These are phyloP conservation scores for Papilio glaucus DNA, from an alignment of 1,140 invertebrate genomes.

Conservation along the genomic window DNA sequence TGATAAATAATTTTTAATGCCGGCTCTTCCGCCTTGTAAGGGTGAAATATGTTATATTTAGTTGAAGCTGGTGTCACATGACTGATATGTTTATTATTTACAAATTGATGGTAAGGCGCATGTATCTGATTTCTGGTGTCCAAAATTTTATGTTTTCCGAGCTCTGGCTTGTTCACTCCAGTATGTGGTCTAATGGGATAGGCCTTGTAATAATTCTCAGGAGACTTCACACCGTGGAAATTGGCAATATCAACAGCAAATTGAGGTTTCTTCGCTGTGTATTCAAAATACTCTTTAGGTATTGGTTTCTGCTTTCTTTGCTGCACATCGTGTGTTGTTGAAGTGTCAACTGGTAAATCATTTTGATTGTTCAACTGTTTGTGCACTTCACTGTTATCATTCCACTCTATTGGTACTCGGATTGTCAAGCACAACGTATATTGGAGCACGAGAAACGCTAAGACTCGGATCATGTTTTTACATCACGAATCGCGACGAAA, in stretches of 20 bases:
- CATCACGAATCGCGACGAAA: constrained; percentile 65
- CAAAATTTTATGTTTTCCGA: constrained; percentile 65
- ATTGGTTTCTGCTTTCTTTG: constrained; percentile 43
- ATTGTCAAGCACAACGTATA: constrained; percentile 66
- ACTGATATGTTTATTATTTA: constrained; percentile 47
- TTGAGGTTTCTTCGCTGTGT: constrained; percentile 70
- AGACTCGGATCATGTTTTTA: constrained; percentile 58
- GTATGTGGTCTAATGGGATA: constrained; percentile 64
- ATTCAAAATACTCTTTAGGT: constrained; percentile 69
- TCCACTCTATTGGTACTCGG: constrained; percentile 68
- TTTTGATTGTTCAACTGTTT: constrained; percentile 39
- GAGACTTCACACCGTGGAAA: constrained; percentile 64
- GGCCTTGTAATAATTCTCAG: constrained; percentile 63
- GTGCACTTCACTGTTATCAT: constrained; percentile 67
- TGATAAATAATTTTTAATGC: constrained; percentile 69
- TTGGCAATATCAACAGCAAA: constrained; percentile 67
- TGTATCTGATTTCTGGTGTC: constrained; percentile 51
- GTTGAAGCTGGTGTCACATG: constrained; percentile 55
- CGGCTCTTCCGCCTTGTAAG: constrained; percentile 72
- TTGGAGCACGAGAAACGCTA: constrained; percentile 60
- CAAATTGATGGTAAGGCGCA: constrained; percentile 59
- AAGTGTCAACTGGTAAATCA: constrained; percentile 47
- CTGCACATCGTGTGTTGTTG: constrained; percentile 38
- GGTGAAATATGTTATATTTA: constrained; percentile 74
- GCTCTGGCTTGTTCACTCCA: constrained; percentile 52